Conservation (phyloP, 2,888 invertebrate genomes). For the Pheosia tremula region DNA sequence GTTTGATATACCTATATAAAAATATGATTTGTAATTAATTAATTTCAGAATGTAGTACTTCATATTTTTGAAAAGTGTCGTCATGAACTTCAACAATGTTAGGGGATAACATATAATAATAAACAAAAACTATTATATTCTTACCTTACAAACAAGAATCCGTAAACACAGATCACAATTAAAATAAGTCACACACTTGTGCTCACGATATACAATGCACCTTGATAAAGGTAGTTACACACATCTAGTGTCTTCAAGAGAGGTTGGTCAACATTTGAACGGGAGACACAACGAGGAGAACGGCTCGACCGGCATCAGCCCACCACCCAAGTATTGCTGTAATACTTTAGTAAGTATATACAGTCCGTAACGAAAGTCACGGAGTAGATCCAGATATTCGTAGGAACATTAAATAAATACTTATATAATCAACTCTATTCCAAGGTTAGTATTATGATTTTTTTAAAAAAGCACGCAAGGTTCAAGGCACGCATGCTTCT, state of each 20-base stretch:
- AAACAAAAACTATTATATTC: background rate
- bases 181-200: background rate
- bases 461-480: background rate
- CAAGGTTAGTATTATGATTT: background rate
- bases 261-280: slow-evolving; percentile 43
- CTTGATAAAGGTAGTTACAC: no score
- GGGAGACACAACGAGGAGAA: slow-evolving; percentile 28
- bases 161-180: background rate
- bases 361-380: background rate
- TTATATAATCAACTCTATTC: background rate
- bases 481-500: background rate
- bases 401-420: background rate
- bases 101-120: no score
- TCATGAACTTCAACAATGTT: no score
- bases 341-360: slow-evolving; percentile 16
- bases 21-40: no score
- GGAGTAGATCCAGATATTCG: background rate
- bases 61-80: no score
- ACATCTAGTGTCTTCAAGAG: slow-evolving; percentile 35
- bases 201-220: background rate
- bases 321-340: slow-evolving; percentile 42
- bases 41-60: no score
- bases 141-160: background rate
- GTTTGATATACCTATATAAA: no score
- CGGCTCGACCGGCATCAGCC: slow-evolving; percentile 36